Evolutionary conservation across 2,888 invertebrate species (phyloP).

Genomic region (Hipparchia sbordonii): DNA sequence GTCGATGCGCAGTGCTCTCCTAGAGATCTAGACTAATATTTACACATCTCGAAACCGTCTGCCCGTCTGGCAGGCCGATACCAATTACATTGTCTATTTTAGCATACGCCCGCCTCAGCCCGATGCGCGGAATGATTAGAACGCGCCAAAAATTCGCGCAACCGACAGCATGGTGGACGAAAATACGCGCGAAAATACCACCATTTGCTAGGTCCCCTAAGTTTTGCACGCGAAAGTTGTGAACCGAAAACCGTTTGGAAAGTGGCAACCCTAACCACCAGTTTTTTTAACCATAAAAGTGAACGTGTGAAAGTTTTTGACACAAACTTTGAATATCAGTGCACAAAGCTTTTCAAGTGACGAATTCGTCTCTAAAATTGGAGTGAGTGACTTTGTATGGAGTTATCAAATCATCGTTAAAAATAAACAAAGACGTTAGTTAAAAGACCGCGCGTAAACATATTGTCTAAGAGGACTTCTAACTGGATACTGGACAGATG

Average conservation of each 20-base stretch:
- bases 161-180: slow-evolving; percentile 42
- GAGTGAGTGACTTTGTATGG: no score
- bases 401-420: no score
- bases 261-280: background rate
- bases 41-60: slow-evolving; percentile 44
- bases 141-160: slow-evolving; percentile 43
- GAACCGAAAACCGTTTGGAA: background rate
- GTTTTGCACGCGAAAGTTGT: background rate
- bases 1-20: no score
- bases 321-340: no score
- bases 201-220: background rate
- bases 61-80: slow-evolving; percentile 64
- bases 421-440: no score
- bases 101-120: slow-evolving; percentile 50
- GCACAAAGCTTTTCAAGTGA: no score
- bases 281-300: background rate
- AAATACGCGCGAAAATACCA: slow-evolving; percentile 38
- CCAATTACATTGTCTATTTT: slow-evolving; percentile 75
- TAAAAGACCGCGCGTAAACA: no score
- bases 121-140: slow-evolving; percentile 33
- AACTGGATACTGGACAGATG: no score
- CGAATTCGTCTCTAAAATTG: no score
- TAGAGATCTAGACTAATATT: no score
- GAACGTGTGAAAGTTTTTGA: background rate
- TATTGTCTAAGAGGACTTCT: no score